Percentiles rank a stretch among this genome's conserved stretches.
Conservation (phyloP, 2,113 vertebrate genomes). For the Etheostoma spectabile region DNA sequence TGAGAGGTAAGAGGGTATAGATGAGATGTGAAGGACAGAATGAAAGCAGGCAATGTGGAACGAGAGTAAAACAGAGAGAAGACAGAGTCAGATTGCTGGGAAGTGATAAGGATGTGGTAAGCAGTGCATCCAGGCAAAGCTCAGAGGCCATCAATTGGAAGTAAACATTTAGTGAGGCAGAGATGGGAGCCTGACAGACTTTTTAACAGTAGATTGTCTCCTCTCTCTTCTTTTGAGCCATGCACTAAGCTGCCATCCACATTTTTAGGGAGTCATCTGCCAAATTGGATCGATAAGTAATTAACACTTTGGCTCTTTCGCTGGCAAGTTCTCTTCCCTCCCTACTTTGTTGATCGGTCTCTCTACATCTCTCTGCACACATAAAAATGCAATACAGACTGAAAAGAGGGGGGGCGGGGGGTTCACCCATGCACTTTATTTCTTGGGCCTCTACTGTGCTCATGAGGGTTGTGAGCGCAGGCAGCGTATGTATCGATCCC, state of each 20-base stretch:
- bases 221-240: conserved; percentile 61
- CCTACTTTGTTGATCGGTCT: conserved; percentile 32
- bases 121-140: conserved; percentile 45
- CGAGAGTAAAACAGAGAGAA: conserved; percentile 48
- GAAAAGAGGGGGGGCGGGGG: neutral
- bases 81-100: conserved; percentile 16
- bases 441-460: conserved; percentile 38
- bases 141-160: conserved; percentile 51
- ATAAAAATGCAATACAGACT: conserved; percentile 28
- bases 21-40: conserved; percentile 51
- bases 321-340: conserved; percentile 68
- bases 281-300: conserved; percentile 87
- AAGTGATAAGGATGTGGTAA: conserved; percentile 54
- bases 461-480: conserved; percentile 49
- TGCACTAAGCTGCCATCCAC: conserved; percentile 57
- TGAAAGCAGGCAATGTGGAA: conserved; percentile 59
- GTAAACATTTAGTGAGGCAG: conserved; percentile 75
- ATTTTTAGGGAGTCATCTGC: conserved; percentile 81
- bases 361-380: conserved; percentile 6
- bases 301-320: conserved; percentile 81
- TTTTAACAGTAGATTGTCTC: conserved; percentile 70
- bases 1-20: conserved; percentile 35
- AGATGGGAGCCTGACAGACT: conserved; percentile 60
- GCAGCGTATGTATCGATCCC: conserved; percentile 48
- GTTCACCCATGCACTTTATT: conserved; percentile 46